Percentiles rank a stretch among this genome's conserved stretches.
Conservation (phyloP, 2,113 vertebrate species). For the Leucosticte australis region DNA sequence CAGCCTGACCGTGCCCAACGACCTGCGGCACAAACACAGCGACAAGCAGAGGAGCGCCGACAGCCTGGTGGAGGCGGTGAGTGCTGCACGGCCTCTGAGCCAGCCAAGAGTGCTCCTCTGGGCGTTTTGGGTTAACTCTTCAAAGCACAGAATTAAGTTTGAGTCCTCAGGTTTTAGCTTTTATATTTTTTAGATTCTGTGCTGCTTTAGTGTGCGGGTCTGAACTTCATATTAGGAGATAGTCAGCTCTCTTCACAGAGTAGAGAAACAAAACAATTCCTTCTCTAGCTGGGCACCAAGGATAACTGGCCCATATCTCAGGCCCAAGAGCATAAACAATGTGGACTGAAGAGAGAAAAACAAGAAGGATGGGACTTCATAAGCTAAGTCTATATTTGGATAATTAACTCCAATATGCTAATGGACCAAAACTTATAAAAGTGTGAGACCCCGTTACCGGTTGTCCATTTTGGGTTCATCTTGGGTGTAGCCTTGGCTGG, state of each 20-base stretch:
- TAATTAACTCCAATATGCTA: background rate
- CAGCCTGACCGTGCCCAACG: conserved; percentile 90
- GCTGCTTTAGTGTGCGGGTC: background rate
- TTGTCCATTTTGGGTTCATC: background rate
- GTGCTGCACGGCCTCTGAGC: conserved; percentile 26
- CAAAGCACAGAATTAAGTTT: background rate
- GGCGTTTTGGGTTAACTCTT: background rate
- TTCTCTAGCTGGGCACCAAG: background rate
- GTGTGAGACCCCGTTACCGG: background rate
- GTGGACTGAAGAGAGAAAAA: background rate
- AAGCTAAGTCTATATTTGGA: background rate
- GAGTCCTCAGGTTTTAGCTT: background rate
- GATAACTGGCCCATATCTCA: background rate
- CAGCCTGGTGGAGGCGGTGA: conserved; percentile 96
- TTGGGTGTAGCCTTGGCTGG: background rate
- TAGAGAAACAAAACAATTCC: background rate
- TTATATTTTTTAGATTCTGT: background rate
- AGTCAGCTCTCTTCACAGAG: background rate
- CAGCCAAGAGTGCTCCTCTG: background rate
- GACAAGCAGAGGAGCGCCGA: conserved; percentile 96
- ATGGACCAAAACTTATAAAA: background rate
- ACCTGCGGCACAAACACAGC: conserved; percentile 90
- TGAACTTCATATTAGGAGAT: background rate
- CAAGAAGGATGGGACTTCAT: background rate
- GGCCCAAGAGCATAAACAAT: background rate